Base-by-base conservation (phyloP, 2,113 vertebrate genomes). In the Diglossa brunneiventris region DNA sequence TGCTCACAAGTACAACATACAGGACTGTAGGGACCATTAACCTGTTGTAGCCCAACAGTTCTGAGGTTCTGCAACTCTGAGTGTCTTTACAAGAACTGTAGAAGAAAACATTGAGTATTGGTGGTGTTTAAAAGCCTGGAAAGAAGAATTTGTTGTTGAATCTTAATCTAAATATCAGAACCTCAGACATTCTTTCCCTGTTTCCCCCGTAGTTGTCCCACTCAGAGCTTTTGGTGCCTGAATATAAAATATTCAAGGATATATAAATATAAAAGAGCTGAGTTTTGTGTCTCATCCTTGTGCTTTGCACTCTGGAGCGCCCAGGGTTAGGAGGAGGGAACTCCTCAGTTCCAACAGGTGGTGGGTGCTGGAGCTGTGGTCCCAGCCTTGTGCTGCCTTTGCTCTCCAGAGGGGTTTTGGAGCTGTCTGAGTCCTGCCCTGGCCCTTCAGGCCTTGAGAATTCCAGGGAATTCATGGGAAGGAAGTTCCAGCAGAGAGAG, bases 21-120 rank as follows among this genome's bases (percentile, higher is more conserved):
- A 72, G 77, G 80, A 41, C 89, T 95, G 92, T 78, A 92, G 89
- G 89, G 87, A 94, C 89, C 87, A 89, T 95, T 96, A 94, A 84
- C 95, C 87, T 79, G 87, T 94, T 95, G 73, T 75, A 92, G 63
- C 39, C 96, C 92, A 78, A 4, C 77, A 62, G 61, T 16, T 53
- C 64, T 19, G 61, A 72, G 87, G 80, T 94, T 95, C 80, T 84
- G 81, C 92, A 56, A 68, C 80, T 78, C 89, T 27, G 56, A 90
- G 61, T n/a, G 27, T 74, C 56, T 86, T 70, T 13, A 31, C 27
- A 74, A 20, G 64, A 46, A 55, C 2, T 7, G 33, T 10, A 22
- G 27, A 23, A 63, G 83, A 41, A 77, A 86, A 75, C n/a, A 66
- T 1, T 27, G 24, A 80, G 72, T 15, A 7, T 23, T 42, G 55